Evolutionary conservation across 2,888 invertebrate genomes (phyloP).

Genomic region (Choreutis nemorana): DNA sequence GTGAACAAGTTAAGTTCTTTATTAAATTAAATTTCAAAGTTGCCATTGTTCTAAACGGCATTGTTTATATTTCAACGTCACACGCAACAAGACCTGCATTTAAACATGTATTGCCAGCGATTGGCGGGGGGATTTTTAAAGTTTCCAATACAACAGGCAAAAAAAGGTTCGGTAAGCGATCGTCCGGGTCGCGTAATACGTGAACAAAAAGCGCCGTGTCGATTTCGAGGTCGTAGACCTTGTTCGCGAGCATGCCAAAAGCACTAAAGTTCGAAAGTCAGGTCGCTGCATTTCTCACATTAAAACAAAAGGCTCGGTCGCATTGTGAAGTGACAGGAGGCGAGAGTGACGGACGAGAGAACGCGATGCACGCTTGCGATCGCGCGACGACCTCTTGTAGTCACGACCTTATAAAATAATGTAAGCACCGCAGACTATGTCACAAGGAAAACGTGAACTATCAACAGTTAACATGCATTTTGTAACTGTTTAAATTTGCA

Average conservation of each 20-base stretch:
- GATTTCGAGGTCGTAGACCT: slow-evolving; percentile 10
- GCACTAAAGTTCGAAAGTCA: slow-evolving; percentile 25
- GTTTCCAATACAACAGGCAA: no score
- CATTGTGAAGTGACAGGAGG: slow-evolving; percentile 27
- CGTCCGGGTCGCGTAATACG: no score
- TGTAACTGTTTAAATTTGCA: no score
- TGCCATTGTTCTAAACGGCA: not conserved
- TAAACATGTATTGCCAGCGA: no score
- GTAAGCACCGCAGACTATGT: slow-evolving; percentile 37
- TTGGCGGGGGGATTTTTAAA: no score
- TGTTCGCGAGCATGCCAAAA: slow-evolving; percentile 10
- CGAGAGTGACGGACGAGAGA: slow-evolving; percentile 30
- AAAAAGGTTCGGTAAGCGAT: no score
- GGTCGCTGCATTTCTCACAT: slow-evolving; percentile 29
- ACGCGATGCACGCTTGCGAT: slow-evolving; percentile 36
- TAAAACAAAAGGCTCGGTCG: slow-evolving; percentile 29
- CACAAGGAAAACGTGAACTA: slow-evolving; percentile 24
- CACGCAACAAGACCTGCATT: not conserved
- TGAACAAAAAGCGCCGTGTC: no score
- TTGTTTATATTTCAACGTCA: not conserved
- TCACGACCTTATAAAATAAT: slow-evolving; percentile 52
- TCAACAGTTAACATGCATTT: no score
- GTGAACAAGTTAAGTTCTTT: not conserved
- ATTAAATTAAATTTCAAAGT: not conserved
- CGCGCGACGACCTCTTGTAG: slow-evolving; percentile 32